Percentiles rank a stretch among this genome's conserved stretches.
Evolutionary conservation across 2,797 vertebrate species (phyloP).

Genomic region (Natrix natrix): DNA sequence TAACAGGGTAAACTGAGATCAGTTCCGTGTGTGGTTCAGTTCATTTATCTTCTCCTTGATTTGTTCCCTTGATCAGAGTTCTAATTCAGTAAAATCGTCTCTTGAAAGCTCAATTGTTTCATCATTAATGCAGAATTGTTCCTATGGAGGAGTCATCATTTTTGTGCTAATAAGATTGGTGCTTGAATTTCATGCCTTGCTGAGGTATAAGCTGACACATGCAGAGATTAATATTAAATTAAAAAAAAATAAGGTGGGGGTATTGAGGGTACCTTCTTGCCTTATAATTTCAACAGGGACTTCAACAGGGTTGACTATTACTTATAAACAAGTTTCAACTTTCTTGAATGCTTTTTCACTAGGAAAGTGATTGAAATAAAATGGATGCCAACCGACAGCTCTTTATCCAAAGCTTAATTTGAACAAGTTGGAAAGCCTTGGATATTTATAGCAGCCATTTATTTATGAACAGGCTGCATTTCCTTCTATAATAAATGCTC

Average conservation of each 20-base stretch:
- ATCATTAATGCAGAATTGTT: not conserved
- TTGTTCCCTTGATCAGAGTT: not conserved
- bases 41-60: not conserved
- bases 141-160: not conserved
- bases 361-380: not conserved
- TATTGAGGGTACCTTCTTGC: not conserved
- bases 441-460: not conserved
- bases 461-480: not conserved
- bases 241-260: not conserved
- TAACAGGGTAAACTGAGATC: not conserved
- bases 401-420: not conserved
- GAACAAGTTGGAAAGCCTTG: not conserved
- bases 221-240: not conserved
- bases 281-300: not conserved
- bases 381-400: not conserved
- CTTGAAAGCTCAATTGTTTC: not conserved
- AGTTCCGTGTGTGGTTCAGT: not conserved
- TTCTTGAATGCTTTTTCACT: not conserved
- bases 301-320: not conserved
- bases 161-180: not conserved
- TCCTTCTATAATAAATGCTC: not conserved
- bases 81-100: not conserved
- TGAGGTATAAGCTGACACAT: not conserved
- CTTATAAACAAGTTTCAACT: not conserved
- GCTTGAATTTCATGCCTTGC: not conserved